Percentiles rank a stretch among this genome's conserved stretches.
Conservation (phyloP, 2,888 invertebrate genomes). For the Pherbina coryleti region DNA sequence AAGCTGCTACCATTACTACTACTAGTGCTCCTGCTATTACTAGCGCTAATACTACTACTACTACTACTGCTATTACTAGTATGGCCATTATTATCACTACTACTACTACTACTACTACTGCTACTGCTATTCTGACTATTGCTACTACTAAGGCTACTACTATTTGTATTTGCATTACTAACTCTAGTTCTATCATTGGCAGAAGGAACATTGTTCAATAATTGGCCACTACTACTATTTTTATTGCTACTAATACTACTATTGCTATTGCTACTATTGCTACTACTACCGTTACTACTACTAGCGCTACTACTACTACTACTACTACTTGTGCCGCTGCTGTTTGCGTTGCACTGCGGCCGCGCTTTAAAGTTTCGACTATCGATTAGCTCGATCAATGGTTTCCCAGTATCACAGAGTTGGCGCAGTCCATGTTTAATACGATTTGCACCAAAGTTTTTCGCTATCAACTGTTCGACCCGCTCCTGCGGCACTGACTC, state of each 20-base stretch:
- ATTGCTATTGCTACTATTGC: constrained; percentile 48
- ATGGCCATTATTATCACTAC: constrained; percentile 53
- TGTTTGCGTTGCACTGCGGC: constrained; percentile 66
- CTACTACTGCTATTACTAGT: constrained; percentile 44
- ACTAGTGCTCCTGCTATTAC: constrained; percentile 54
- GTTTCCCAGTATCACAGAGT: constrained; percentile 70
- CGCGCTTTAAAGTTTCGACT: constrained; percentile 69
- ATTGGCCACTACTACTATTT: constrained; percentile 55
- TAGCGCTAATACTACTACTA: constrained; percentile 48
- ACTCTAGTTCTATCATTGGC: constrained; percentile 56
- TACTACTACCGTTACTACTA: constrained; percentile 50
- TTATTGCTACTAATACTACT: constrained; percentile 52
- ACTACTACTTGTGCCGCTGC: constrained; percentile 54
- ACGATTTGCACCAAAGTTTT: constrained; percentile 70
- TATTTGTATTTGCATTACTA: constrained; percentile 48
- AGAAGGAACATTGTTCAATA: constrained; percentile 58
- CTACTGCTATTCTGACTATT: constrained; percentile 54
- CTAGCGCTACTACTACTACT: constrained; percentile 47
- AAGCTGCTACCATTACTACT: constrained; percentile 51
- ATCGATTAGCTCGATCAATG: constrained; percentile 67
- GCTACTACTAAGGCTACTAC: constrained; percentile 51
- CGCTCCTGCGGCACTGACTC: constrained; percentile 72
- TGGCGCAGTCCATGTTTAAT: constrained; percentile 70
- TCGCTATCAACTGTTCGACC: constrained; percentile 71
- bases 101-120: constrained; percentile 58